phyloP scores from a whole-genome alignment of 2,113 vertebrate species.

The Oenanthe melanoleuca region DNA sequence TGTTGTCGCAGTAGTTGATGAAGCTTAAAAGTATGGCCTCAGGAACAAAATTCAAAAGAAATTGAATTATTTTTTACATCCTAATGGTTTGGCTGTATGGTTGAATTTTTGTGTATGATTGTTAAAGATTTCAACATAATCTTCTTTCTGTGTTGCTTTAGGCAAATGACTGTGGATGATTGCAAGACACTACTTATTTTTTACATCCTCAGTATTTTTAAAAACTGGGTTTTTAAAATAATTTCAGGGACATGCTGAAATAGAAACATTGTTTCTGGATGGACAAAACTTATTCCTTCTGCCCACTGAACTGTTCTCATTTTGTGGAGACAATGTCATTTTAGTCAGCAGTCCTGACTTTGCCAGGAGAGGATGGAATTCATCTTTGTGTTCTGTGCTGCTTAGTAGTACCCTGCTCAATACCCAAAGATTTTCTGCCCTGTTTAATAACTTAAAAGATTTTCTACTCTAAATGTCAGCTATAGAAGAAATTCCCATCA shows the following conservation, averaged over 20 bases:
- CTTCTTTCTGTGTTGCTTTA: not conserved
- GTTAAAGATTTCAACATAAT: not conserved
- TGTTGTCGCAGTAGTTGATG: not conserved
- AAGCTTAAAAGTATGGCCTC: not conserved
- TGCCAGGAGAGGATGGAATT: not conserved
- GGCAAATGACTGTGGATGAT: not conserved
- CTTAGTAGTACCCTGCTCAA: not conserved
- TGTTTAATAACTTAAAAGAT: not conserved
- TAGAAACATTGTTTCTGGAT: not conserved
- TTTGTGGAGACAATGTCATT: not conserved
- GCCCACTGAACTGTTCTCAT: not conserved
- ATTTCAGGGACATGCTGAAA: not conserved
- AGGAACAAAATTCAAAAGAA: not conserved
- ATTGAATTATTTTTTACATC: not conserved
- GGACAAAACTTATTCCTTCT: not conserved
- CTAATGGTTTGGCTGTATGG: not conserved
- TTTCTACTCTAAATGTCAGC: not conserved
- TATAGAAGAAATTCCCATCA: not conserved
- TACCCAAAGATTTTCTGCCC: not conserved
- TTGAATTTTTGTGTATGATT: not conserved
- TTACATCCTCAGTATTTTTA: not conserved
- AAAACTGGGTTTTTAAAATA: not conserved
- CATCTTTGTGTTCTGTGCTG: not conserved
- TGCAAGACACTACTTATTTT: not conserved
- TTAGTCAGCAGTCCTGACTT: not conserved